These are phyloP conservation scores for Galagoides demidoff DNA, from an alignment of 2,797 vertebrate species.

Conservation along the genomic window DNA sequence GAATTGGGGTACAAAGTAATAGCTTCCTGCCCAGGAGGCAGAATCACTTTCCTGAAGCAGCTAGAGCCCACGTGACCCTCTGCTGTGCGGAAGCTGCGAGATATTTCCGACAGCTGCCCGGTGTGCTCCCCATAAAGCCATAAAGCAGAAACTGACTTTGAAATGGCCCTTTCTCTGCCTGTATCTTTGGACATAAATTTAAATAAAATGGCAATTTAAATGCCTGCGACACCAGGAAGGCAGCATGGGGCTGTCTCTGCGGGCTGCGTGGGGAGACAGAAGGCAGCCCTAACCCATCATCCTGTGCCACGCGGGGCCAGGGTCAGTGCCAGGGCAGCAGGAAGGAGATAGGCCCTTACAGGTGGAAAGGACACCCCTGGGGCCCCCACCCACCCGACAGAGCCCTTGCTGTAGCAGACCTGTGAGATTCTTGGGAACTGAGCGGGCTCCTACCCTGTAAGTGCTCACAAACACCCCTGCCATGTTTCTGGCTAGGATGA, in stretches of 20 bases:
- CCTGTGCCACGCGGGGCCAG: not conserved
- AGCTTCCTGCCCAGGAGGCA: fast-evolving
- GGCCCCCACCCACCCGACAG: fast-evolving
- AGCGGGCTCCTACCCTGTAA: fast-evolving
- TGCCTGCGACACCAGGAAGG: conserved; percentile 61
- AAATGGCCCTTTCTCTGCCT: conserved; percentile 78
- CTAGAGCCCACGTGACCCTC: not conserved
- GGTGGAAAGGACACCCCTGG: fast-evolving
- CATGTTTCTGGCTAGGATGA: fast-evolving
- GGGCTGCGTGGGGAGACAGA: conserved; percentile 55
- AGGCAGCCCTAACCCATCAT: not conserved
- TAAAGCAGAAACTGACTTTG: conserved; percentile 80
- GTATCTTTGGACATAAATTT: conserved; percentile 79
- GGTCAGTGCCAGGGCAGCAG: not conserved
- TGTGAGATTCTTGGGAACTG: fast-evolving
- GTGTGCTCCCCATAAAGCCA: conserved; percentile 48
- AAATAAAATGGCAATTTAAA: conserved; percentile 82
- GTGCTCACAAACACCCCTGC: fast-evolving
- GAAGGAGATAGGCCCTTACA: not conserved
- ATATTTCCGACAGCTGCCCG: conserved; percentile 51
- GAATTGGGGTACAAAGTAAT: not conserved
- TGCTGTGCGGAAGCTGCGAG: not conserved
- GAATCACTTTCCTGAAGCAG: not conserved
- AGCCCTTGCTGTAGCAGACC: no score
- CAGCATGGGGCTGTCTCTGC: conserved; percentile 49